Base-by-base conservation (phyloP, 2,888 invertebrate genomes). In the Volucella inflata region DNA sequence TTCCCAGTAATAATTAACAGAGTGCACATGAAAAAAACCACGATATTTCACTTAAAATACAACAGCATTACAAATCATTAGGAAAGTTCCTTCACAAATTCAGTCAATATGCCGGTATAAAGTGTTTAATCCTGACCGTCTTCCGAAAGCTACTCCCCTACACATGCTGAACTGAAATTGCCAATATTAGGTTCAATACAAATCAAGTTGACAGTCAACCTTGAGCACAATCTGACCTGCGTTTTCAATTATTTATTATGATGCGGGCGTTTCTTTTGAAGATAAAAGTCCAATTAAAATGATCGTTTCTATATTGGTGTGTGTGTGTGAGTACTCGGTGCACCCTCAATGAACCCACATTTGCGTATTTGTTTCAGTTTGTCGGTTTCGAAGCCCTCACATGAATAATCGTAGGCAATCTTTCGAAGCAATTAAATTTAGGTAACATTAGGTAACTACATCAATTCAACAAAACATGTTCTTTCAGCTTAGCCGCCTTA, bases 381-480 rank as follows among this genome's bases (percentile, higher is more conserved):
- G 62, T 51, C 40, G 4, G 36, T 40, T 21, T 17, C 30, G 42
- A 78, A 62, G 77, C 68, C 71, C 78, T 83, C 83, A 68, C 75
- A 62, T 40, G 77, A 12, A 40, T 72, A 38, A 12, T 36, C 76
- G 82, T 51, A 44, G 68, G 42, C 16, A 59, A 57, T 50, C 71
- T 44, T n/a, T 42, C n/a, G 11, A 46, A 42, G 46, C 60, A 65
- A 75, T 64, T 57, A 65, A 55, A 68, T 53, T 87, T 74, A 75
- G 70, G 76, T 70, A 65, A 84, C 16, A 36, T 57, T 17, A 53
- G 62, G 51, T 64, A 60, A 80, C 53, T 51, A 55, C 65, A 72
- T 81, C 70, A 83, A 68, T 84, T 79, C 75, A 74, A 75, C 84
- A 71, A 70, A 65, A 71, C 81, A 76, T 81, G 84, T 80, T 84